Percentiles rank a stretch among this genome's conserved stretches.
These are phyloP conservation scores for Dynastes grantii DNA, from an alignment of 2,888 invertebrate species.

Conservation along the genomic window DNA sequence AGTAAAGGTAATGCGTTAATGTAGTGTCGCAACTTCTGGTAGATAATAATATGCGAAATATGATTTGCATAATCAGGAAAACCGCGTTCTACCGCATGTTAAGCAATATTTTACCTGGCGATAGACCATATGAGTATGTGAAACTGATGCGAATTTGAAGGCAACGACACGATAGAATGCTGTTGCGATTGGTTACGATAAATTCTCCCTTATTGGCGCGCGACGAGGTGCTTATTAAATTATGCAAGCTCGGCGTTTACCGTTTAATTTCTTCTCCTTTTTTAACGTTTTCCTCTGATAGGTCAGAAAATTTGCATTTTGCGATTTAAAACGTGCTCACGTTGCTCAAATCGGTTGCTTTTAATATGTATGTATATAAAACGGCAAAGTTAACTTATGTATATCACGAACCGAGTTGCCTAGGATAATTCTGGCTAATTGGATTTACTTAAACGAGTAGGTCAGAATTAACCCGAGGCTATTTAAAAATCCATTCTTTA, in stretches of 20 bases:
- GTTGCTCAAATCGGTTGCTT: not conserved
- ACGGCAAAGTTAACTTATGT: too few species aligned
- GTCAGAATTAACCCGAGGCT: not conserved
- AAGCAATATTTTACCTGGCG: constrained; percentile 3
- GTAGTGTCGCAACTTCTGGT: not conserved
- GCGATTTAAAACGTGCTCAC: not conserved
- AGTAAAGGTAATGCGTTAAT: too few species aligned
- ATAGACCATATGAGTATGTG: not conserved
- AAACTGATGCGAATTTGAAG: not conserved
- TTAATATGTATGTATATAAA: not conserved
- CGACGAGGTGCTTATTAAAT: constrained; percentile 1
- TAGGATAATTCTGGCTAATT: constrained; percentile 9
- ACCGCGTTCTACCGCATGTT: constrained; percentile 2
- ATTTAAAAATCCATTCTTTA: not conserved
- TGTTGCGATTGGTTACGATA: not conserved
- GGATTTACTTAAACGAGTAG: constrained; percentile 3
- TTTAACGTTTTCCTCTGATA: not conserved
- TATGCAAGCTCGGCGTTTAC: constrained; percentile 1
- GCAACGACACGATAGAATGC: constrained; percentile 1
- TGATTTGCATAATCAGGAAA: constrained; percentile 25
- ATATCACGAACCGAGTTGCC: not conserved
- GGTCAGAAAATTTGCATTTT: not conserved
- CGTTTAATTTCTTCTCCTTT: constrained; percentile 8
- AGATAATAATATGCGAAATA: not conserved
- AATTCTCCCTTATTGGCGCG: not conserved